Conservation (phyloP, 1,140 invertebrate species). For the Acromyrmex charruanus region DNA sequence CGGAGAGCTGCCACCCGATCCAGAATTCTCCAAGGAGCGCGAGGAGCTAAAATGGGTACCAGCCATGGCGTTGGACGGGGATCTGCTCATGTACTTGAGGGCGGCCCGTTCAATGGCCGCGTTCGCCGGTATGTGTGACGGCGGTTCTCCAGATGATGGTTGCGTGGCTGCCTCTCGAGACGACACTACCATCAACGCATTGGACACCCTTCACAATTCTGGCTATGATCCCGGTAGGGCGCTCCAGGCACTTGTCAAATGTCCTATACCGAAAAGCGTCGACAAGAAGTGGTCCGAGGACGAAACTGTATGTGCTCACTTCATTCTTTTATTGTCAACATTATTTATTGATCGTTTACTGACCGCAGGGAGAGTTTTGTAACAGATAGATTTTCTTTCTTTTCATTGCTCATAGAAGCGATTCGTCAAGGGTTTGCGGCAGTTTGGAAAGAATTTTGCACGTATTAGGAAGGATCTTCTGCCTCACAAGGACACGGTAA, state of each 20-base stretch:
- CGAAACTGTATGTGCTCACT: slow-evolving; percentile 91
- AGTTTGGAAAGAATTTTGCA: slow-evolving; percentile 99
- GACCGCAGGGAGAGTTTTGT: slow-evolving; percentile 14
- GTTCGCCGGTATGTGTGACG: slow-evolving; percentile 99
- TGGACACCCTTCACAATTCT: slow-evolving; percentile 97
- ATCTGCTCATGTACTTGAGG: slow-evolving; percentile 98
- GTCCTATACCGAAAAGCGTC: slow-evolving; percentile 97
- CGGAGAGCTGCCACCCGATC: slow-evolving; percentile 90
- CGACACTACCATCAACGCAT: slow-evolving; percentile 98
- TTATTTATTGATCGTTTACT: background rate
- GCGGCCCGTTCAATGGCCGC: slow-evolving; percentile 98
- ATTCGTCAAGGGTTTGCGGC: slow-evolving; percentile 98
- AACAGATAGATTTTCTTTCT: slow-evolving; percentile 22
- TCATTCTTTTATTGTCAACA: slow-evolving; percentile 31
- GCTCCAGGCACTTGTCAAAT: slow-evolving; percentile 98
- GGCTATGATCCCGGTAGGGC: slow-evolving; percentile 98
- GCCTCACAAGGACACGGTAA: slow-evolving; percentile 97
- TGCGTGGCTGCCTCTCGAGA: slow-evolving; percentile 98
- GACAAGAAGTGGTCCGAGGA: slow-evolving; percentile 99
- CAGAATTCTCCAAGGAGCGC: slow-evolving; percentile 91
- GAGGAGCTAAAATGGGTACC: slow-evolving; percentile 98
- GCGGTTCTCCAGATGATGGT: slow-evolving; percentile 98
- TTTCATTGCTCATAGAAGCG: slow-evolving; percentile 89
- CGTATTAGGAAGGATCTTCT: slow-evolving; percentile 98
- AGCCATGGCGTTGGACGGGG: slow-evolving; percentile 95